phyloP scores from a whole-genome alignment of 2,113 vertebrate species.

The Oncorhynchus clarkii region DNA sequence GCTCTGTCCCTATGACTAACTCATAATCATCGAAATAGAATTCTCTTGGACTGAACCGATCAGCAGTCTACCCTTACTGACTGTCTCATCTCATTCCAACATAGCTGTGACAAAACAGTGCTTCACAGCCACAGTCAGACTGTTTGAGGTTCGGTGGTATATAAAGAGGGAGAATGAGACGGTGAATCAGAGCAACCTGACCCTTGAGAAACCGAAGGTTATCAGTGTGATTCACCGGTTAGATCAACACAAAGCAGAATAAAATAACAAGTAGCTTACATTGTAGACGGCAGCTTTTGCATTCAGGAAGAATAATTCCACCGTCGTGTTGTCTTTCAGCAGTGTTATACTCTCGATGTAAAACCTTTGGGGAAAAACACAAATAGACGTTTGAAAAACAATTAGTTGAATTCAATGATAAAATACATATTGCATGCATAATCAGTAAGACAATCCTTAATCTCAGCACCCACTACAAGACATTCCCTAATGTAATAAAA shows the following conservation, averaged over 20 bases:
- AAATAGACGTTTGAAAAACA: not conserved
- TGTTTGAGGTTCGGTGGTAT: constrained; percentile 21
- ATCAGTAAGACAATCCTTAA: not conserved
- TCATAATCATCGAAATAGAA: not conserved
- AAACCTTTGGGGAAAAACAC: constrained; percentile 77
- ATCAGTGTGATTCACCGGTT: constrained; percentile 3
- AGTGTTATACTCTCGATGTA: constrained; percentile 97
- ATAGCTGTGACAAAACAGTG: constrained; percentile 38
- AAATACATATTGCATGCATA: not conserved
- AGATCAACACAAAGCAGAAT: not conserved
- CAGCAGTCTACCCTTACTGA: not conserved
- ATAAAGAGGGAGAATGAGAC: constrained; percentile 38
- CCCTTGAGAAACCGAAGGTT: constrained; percentile 9
- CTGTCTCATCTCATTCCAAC: not conserved
- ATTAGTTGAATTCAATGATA: constrained; percentile 5
- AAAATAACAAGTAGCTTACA: constrained; percentile 70
- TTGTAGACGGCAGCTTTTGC: constrained; percentile 96
- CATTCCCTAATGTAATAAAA: not conserved
- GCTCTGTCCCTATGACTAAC: not conserved
- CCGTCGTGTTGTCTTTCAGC: constrained; percentile 93
- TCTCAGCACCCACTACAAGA: not conserved
- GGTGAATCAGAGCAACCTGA: constrained; percentile 41
- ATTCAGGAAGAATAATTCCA: constrained; percentile 96
- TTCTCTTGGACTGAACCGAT: not conserved
- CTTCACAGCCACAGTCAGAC: constrained; percentile 50